These are phyloP conservation scores for Druceiella hillmani DNA, from an alignment of 2,888 invertebrate genomes.

Conservation along the genomic window DNA sequence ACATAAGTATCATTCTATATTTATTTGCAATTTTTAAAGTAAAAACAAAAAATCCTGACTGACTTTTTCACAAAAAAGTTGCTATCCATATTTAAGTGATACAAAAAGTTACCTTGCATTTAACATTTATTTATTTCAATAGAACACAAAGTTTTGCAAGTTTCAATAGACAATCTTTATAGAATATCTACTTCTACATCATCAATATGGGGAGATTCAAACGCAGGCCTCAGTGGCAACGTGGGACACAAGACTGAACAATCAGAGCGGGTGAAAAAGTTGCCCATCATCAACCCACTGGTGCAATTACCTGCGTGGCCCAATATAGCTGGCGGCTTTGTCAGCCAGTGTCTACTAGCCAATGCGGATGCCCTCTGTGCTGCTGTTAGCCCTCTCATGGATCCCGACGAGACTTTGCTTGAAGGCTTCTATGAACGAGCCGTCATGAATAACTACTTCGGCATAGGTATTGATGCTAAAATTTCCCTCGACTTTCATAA, in stretches of 20 bases:
- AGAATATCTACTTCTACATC: conserved; percentile 49
- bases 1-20: too few species aligned
- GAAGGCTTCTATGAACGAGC: conserved; percentile 91
- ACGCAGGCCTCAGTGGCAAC: conserved; percentile 28
- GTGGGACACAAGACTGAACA: too few species aligned
- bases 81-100: too few species aligned
- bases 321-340: conserved; percentile 75
- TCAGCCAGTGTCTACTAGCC: conserved; percentile 90
- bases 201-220: conserved; percentile 47
- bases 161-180: too few species aligned
- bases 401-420: conserved; percentile 80
- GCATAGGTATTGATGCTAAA: conserved; percentile 97
- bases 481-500: conserved; percentile 96
- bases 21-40: too few species aligned
- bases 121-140: too few species aligned
- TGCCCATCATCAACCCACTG: conserved; percentile 87
- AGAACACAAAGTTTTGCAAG: too few species aligned
- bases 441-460: conserved; percentile 99
- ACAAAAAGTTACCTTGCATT: too few species aligned
- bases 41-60: too few species aligned
- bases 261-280: conserved; percentile 60
- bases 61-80: too few species aligned
- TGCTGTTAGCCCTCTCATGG: conserved; percentile 93
- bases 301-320: conserved; percentile 87
- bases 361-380: conserved; percentile 96